A percentile compares a stretch with the other conserved stretches of the same genome.
These are phyloP conservation scores for Sminthurinus signatus DNA, from an alignment of 1,140 invertebrate species.

Conservation along the genomic window DNA sequence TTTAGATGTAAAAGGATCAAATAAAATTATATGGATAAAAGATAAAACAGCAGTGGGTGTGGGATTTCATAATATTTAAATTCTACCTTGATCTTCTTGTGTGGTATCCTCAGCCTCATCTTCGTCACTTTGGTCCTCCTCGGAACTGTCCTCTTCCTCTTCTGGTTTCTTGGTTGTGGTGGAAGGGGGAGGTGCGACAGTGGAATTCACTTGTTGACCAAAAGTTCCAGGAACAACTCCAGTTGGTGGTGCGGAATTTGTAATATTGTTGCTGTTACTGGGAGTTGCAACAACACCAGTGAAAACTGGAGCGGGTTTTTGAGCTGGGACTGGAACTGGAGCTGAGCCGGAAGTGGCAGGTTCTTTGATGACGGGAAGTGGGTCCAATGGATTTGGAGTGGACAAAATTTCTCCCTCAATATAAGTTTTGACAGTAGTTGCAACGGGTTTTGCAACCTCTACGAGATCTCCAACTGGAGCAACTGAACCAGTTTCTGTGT, in stretches of 20 bases:
- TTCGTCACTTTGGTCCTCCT: conserved; percentile 1
- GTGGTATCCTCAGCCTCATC: too few relatives aligned
- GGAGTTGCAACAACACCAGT: not conserved
- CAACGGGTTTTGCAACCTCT: not conserved
- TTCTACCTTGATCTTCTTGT: not conserved
- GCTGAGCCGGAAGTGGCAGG: too few relatives aligned
- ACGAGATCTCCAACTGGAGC: not conserved
- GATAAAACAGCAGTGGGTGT: not conserved
- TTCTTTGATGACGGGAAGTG: not conserved
- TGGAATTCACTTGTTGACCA: not conserved
- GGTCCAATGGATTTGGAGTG: not conserved
- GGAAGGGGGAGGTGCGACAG: not conserved
- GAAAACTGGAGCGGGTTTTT: not conserved
- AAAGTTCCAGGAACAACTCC: too few relatives aligned
- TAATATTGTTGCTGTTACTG: too few relatives aligned
- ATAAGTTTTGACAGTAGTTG: not conserved
- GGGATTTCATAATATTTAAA: not conserved
- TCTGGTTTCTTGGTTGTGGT: conserved; percentile 1
- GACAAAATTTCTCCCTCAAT: not conserved
- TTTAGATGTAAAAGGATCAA: not conserved
- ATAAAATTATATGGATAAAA: not conserved
- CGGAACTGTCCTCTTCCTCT: not conserved
- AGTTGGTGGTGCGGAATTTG: too few relatives aligned
- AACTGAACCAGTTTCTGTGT: not conserved
- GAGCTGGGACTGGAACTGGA: not conserved